Percentiles rank a stretch among this genome's conserved stretches.
Conservation (phyloP, 64 coral and sea anemone genomes). For the Montipora foliosa region DNA sequence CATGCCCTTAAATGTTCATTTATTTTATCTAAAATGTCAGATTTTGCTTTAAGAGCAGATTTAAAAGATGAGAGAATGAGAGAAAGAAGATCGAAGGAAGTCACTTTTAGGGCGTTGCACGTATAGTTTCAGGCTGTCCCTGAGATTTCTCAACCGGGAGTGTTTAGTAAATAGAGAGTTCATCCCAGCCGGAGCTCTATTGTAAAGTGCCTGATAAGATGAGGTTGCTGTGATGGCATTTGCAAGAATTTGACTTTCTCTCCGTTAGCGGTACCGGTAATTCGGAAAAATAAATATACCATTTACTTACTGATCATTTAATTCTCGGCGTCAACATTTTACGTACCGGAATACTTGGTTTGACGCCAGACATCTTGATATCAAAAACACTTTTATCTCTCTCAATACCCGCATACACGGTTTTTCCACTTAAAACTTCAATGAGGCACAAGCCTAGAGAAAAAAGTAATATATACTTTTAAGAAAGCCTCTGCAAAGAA, state of each 20-base stretch:
- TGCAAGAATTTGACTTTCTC: too few species aligned
- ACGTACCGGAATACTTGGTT: constrained; percentile 68
- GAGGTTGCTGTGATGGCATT: background rate
- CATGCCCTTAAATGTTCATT: background rate
- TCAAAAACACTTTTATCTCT: constrained; percentile 67
- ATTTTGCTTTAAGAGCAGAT: background rate
- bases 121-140: constrained; percentile 6
- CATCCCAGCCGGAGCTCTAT: background rate
- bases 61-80: background rate
- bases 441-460: constrained; percentile 74
- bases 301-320: too few species aligned
- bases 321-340: background rate
- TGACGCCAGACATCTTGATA: constrained; percentile 41
- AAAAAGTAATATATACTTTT: background rate
- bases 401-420: constrained; percentile 45
- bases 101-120: background rate
- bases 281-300: too few species aligned
- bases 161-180: constrained; percentile 5
- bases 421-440: constrained; percentile 71
- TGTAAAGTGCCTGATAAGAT: background rate
- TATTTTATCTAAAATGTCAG: background rate
- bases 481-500: too few species aligned
- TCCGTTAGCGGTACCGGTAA: too few species aligned
- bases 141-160: background rate
- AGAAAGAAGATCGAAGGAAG: constrained; percentile 2